phyloP scores from a whole-genome alignment of 1,140 invertebrate species.

The Pectinophora gossypiella region DNA sequence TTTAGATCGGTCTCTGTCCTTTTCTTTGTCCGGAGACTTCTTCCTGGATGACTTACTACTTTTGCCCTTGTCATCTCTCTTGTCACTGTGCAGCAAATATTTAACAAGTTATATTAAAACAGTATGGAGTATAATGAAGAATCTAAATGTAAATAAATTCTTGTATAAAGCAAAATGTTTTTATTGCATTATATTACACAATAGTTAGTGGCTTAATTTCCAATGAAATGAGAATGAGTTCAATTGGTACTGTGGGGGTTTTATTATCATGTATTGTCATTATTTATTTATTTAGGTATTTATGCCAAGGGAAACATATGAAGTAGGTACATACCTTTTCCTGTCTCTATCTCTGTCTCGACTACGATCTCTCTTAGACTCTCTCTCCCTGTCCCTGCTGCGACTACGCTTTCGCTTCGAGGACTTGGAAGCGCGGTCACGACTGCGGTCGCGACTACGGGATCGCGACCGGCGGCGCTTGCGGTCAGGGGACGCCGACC shows the following conservation, averaged over 20 bases:
- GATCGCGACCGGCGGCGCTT: constrained; percentile 77
- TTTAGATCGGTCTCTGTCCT: constrained; percentile 69
- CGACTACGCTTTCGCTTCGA: constrained; percentile 67
- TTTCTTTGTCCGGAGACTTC: constrained; percentile 66
- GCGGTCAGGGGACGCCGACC: constrained; percentile 77
- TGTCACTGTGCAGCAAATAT: too few relatives aligned
- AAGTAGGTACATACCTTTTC: constrained; percentile 73
- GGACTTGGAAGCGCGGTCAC: constrained; percentile 74
- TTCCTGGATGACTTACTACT: constrained; percentile 62
- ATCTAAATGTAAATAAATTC: too few relatives aligned
- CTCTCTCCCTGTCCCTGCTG: constrained; percentile 72
- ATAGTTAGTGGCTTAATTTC: too few relatives aligned
- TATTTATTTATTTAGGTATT: too few relatives aligned
- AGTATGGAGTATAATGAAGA: too few relatives aligned
- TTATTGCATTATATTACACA: too few relatives aligned
- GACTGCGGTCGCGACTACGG: constrained; percentile 78
- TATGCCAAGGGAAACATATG: too few relatives aligned
- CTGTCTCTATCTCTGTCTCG: constrained; percentile 57
- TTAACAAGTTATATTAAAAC: too few relatives aligned
- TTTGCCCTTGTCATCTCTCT: constrained; percentile 67
- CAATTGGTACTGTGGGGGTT: too few relatives aligned
- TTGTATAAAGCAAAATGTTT: too few relatives aligned
- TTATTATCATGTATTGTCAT: too few relatives aligned
- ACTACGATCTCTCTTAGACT: constrained; percentile 55
- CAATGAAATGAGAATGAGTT: too few relatives aligned